These are phyloP conservation scores for Itoplectis maculator DNA, from an alignment of 2,888 invertebrate genomes.

Conservation along the genomic window DNA sequence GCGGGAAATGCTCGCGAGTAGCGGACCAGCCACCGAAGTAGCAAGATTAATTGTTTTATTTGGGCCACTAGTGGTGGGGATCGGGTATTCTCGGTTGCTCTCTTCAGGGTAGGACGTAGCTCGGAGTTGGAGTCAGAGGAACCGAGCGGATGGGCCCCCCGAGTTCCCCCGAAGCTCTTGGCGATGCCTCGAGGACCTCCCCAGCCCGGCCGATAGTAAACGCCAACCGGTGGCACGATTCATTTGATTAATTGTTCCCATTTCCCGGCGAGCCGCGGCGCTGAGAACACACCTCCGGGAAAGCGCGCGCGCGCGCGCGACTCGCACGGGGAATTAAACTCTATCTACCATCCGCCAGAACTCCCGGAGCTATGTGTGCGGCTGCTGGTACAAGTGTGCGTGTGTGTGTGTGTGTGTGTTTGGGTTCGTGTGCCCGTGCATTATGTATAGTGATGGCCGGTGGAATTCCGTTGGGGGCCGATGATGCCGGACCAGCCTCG, in stretches of 20 bases:
- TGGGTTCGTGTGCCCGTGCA: background rate
- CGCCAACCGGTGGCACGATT: constrained; percentile 69
- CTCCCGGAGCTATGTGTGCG: background rate
- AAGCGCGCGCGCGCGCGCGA: constrained; percentile 51
- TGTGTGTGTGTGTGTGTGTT: background rate
- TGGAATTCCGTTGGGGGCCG: constrained; percentile 37
- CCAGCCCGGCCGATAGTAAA: constrained; percentile 67
- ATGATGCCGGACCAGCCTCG: constrained; percentile 22
- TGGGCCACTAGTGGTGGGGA: constrained; percentile 45
- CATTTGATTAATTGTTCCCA: constrained; percentile 76
- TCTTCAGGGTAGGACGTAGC: constrained; percentile 19
- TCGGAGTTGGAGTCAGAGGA: constrained; percentile 21
- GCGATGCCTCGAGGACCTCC: constrained; percentile 57
- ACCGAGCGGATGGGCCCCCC: constrained; percentile 38
- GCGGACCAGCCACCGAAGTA: constrained; percentile 66
- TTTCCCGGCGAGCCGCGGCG: constrained; percentile 68
- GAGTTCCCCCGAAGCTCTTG: constrained; percentile 41
- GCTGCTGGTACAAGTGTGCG: too few relatives aligned
- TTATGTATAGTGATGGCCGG: constrained; percentile 7
- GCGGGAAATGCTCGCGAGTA: constrained; percentile 39
- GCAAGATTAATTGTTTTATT: constrained; percentile 77
- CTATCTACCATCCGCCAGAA: constrained; percentile 56
- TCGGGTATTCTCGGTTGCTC: constrained; percentile 32
- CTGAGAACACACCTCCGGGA: constrained; percentile 58
- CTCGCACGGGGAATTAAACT: constrained; percentile 73